These are phyloP conservation scores for Notothenia rossii DNA, from an alignment of 2,113 vertebrate species.

Conservation along the genomic window DNA sequence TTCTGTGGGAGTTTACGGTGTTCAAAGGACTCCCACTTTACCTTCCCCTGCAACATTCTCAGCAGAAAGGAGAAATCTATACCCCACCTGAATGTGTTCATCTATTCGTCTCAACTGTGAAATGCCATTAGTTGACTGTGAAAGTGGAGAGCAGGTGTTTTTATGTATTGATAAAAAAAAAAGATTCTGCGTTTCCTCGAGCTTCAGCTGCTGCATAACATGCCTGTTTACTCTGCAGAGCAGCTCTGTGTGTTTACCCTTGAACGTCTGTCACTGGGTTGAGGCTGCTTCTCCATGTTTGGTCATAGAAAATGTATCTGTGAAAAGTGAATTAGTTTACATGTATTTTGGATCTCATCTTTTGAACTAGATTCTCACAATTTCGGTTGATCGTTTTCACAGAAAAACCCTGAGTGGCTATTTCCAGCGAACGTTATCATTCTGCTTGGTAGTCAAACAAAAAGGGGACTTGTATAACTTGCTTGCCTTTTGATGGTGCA, in stretches of 20 bases:
- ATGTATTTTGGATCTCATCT: background rate
- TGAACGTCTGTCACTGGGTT: constrained; percentile 10
- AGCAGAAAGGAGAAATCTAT: constrained; percentile 30
- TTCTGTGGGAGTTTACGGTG: constrained; percentile 61
- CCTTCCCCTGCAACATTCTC: constrained; percentile 40
- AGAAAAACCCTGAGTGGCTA: background rate
- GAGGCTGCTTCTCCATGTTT: background rate
- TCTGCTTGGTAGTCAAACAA: background rate
- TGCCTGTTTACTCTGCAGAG: constrained; percentile 26
- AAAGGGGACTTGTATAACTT: background rate
- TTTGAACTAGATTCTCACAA: background rate
- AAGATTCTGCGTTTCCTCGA: background rate
- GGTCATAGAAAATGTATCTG: constrained; percentile 9
- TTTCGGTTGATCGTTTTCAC: background rate
- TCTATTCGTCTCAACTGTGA: constrained; percentile 27
- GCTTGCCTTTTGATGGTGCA: background rate
- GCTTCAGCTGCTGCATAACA: constrained; percentile 19
- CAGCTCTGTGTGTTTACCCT: background rate
- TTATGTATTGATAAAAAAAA: background rate
- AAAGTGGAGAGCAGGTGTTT: constrained; percentile 34
- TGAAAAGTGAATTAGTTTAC: background rate
- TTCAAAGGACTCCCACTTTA: constrained; percentile 67
- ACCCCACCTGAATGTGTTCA: background rate
- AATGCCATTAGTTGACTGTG: constrained; percentile 27
- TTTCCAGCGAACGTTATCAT: background rate